Percentiles rank a stretch among this genome's conserved stretches.
Evolutionary conservation across 2,888 invertebrate genomes (phyloP).

Genomic region (Phorcus lineatus): DNA sequence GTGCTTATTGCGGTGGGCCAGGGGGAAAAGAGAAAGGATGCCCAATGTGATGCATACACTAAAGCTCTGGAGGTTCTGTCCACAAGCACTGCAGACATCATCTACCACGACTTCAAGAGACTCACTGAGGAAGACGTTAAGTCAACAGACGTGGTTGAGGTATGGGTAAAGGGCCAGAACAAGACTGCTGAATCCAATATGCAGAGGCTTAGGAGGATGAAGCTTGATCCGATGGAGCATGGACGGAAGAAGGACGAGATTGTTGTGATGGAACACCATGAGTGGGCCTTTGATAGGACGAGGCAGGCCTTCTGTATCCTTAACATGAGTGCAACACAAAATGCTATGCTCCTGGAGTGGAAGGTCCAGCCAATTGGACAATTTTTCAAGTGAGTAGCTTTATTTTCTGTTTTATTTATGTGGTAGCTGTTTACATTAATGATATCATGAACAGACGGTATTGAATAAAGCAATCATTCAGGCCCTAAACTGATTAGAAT

Average conservation of each 20-base stretch:
- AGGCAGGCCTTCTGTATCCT: conserved; percentile 62
- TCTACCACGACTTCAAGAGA: conserved; percentile 48
- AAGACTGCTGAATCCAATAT: conserved; percentile 55
- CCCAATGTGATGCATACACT: conserved; percentile 49
- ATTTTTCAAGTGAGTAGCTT: conserved; percentile 52
- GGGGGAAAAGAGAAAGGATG: conserved; percentile 41
- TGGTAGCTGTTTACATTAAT: too few species aligned
- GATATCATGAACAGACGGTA: too few species aligned
- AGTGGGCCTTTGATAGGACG: conserved; percentile 58
- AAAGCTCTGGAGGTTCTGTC: conserved; percentile 48
- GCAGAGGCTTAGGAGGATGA: conserved; percentile 42
- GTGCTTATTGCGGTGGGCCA: conserved; percentile 52
- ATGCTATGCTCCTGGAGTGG: conserved; percentile 63
- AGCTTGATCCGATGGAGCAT: conserved; percentile 33
- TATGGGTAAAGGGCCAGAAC: conserved; percentile 49
- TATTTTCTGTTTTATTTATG: too few species aligned
- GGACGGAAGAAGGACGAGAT: conserved; percentile 39
- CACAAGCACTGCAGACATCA: conserved; percentile 40
- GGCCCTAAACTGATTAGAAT: too few species aligned
- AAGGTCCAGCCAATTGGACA: conserved; percentile 45
- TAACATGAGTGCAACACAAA: conserved; percentile 56
- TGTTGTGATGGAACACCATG: conserved; percentile 58
- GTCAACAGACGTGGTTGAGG: conserved; percentile 49
- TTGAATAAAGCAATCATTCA: too few species aligned
- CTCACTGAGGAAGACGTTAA: conserved; percentile 49